These are phyloP conservation scores for Scolopax bukidnonensis DNA, from an alignment of 2,797 vertebrate genomes.

Conservation along the genomic window DNA sequence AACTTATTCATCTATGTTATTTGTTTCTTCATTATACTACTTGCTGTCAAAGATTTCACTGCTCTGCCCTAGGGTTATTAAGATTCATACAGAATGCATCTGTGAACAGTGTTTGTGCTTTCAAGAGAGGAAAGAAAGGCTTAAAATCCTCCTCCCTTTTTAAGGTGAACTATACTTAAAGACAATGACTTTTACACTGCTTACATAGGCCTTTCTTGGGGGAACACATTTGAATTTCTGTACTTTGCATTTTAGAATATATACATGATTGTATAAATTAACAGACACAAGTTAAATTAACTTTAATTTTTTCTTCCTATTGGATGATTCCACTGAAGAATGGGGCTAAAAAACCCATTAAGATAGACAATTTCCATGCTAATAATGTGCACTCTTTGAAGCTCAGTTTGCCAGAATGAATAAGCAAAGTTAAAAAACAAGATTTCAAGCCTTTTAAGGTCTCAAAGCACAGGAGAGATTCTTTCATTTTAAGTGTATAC, in stretches of 20 bases:
- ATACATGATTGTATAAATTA: background rate
- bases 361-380: background rate
- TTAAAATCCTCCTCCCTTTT: background rate
- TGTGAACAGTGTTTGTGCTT: background rate
- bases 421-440: background rate
- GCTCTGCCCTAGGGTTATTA: background rate
- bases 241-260: background rate
- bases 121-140: background rate
- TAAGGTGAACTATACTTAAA: background rate
- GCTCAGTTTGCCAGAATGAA: background rate
- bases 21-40: conserved; percentile 19
- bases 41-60: conserved; percentile 22
- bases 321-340: background rate
- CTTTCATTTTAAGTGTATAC: background rate
- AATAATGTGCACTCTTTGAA: background rate
- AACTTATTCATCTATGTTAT: conserved; percentile 18
- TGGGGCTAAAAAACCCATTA: background rate
- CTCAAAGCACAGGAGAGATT: background rate
- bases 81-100: background rate
- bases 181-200: background rate
- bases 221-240: background rate
- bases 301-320: background rate
- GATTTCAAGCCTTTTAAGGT: background rate
- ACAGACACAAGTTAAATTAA: background rate
- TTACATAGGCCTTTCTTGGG: background rate